phyloP scores from a whole-genome alignment of 2,888 invertebrate genomes.

The Macrophya annulata region DNA sequence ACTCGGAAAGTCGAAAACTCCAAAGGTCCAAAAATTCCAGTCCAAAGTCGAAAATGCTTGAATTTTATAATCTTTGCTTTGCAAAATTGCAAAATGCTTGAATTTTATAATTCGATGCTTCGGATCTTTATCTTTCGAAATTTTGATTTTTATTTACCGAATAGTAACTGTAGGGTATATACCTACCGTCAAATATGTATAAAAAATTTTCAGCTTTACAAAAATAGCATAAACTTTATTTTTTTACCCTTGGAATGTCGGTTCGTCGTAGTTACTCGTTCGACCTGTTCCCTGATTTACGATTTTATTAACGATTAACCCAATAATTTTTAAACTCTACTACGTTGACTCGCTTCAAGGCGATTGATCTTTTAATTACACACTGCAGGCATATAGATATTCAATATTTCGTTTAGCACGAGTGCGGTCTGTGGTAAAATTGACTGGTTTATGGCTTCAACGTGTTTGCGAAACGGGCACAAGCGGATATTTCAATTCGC shows the following conservation, averaged over 20 bases:
- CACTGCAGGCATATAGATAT: neutral
- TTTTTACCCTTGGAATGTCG: neutral
- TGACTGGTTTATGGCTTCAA: constrained; percentile 29
- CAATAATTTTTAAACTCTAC: neutral
- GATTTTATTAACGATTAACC: neutral
- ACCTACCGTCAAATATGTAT: too few species aligned
- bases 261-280: neutral
- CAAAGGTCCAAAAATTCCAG: too few species aligned
- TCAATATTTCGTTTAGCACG: constrained; percentile 29
- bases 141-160: too few species aligned
- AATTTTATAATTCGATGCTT: too few species aligned
- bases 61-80: too few species aligned
- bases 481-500: constrained; percentile 21
- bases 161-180: too few species aligned
- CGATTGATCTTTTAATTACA: constrained; percentile 17
- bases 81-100: too few species aligned
- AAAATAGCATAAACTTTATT: neutral
- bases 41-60: too few species aligned
- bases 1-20: too few species aligned
- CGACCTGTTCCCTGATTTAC: constrained; percentile 14
- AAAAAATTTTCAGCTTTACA: neutral
- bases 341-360: neutral
- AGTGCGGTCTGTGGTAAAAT: constrained; percentile 5
- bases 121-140: too few species aligned
- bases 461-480: neutral